Conservation (phyloP, 2,888 invertebrate genomes). For the Papilio gigon region DNA sequence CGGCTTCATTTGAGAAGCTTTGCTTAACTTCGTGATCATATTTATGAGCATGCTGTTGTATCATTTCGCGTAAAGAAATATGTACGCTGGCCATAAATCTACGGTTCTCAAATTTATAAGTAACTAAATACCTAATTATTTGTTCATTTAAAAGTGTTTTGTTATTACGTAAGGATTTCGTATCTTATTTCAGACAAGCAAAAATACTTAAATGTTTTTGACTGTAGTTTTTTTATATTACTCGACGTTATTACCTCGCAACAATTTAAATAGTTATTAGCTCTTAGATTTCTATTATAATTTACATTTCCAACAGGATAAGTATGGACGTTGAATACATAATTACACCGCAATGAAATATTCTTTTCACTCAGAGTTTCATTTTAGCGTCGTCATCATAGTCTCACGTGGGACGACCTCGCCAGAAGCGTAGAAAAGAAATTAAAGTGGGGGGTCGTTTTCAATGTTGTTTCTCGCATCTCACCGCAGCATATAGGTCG, state of each 20-base stretch:
- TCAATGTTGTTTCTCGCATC: constrained; percentile 55
- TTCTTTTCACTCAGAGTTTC: constrained; percentile 40
- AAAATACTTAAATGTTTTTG: too few relatives aligned
- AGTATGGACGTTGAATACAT: constrained; percentile 34
- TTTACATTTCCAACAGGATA: constrained; percentile 4
- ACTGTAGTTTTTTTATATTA: too few relatives aligned
- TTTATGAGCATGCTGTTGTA: neutral
- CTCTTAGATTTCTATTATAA: constrained; percentile 1
- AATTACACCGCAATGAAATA: constrained; percentile 37
- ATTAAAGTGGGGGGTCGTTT: constrained; percentile 62
- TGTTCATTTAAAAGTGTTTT: too few relatives aligned
- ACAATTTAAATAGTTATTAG: too few relatives aligned
- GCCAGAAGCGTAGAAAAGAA: constrained; percentile 53
- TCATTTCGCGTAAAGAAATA: constrained; percentile 15
- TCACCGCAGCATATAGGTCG: constrained; percentile 43
- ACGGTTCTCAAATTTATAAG: neutral
- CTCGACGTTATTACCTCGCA: too few relatives aligned
- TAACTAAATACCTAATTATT: neutral
- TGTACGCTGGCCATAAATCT: constrained; percentile 1
- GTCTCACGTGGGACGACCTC: constrained; percentile 60
- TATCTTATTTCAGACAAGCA: neutral
- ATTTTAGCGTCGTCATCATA: constrained; percentile 67
- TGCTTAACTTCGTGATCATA: constrained; percentile 30
- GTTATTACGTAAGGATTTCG: neutral
- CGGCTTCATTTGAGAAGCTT: constrained; percentile 29